phyloP scores from a whole-genome alignment of 1,140 invertebrate genomes.

The Cherax destructor region DNA sequence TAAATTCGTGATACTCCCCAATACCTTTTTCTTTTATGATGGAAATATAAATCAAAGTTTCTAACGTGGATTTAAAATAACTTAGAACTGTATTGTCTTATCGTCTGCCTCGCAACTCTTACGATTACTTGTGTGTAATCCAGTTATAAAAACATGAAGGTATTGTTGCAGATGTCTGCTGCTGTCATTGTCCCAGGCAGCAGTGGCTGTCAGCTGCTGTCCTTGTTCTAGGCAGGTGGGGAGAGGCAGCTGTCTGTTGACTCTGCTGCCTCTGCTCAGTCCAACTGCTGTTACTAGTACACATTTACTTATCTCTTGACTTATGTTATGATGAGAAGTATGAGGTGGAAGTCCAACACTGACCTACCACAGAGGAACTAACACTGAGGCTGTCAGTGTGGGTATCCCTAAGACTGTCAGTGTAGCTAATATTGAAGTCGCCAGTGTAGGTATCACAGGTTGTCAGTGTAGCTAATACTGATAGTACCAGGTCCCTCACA shows the following conservation, averaged over 20 bases:
- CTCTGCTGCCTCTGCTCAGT: background rate
- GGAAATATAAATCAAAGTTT: background rate
- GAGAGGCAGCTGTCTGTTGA: too few relatives aligned
- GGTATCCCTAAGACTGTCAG: too few relatives aligned
- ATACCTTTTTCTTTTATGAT: background rate
- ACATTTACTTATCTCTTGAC: background rate
- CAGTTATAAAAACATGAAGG: background rate
- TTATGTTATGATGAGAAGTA: background rate
- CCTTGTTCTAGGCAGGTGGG: too few relatives aligned
- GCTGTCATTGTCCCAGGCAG: background rate
- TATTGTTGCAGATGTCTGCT: background rate
- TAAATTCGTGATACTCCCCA: background rate
- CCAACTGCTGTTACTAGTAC: background rate
- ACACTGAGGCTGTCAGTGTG: too few relatives aligned
- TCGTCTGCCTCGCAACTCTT: background rate
- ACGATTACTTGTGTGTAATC: background rate
- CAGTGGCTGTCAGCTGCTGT: background rate
- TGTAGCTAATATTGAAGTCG: too few relatives aligned
- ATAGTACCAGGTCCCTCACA: too few relatives aligned
- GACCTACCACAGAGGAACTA: too few relatives aligned
- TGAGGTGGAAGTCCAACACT: background rate
- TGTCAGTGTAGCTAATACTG: too few relatives aligned
- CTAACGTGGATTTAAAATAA: background rate
- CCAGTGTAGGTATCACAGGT: too few relatives aligned
- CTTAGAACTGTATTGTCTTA: background rate